Evolutionary conservation across 37 sponge, comb jelly and placozoan species (phyloP).

Genomic region (Hexactinellida sp.): DNA sequence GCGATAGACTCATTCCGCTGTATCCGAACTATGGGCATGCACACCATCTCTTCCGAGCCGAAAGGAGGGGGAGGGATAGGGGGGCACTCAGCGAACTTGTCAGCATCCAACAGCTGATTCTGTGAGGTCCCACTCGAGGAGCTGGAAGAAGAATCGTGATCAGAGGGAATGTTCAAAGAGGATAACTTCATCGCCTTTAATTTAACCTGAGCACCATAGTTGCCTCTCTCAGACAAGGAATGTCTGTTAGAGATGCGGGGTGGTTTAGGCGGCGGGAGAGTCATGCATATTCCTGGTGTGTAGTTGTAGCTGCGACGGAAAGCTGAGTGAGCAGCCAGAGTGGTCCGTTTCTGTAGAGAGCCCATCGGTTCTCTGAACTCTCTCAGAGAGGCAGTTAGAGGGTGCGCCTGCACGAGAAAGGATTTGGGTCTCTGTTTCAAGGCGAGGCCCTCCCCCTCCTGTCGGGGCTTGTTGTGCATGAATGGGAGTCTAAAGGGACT

Average conservation of each 20-base stretch:
- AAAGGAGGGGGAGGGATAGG: background rate
- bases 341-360: background rate
- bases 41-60: background rate
- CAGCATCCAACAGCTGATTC: background rate
- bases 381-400: background rate
- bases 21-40: background rate
- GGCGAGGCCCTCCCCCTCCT: background rate
- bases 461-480: background rate
- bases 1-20: background rate
- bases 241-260: background rate
- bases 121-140: background rate
- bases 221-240: background rate
- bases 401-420: background rate
- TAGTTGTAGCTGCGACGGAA: background rate
- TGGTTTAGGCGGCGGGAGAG: background rate
- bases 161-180: background rate
- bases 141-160: background rate
- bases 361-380: slow-evolving; percentile 11
- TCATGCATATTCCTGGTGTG: background rate
- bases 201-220: background rate
- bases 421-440: slow-evolving; percentile 7
- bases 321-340: background rate
- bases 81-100: background rate
- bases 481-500: background rate
- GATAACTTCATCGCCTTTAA: background rate